Evolutionary conservation across 2,113 vertebrate genomes (phyloP), one percentile per base, ranked within the genome.

Genomic region (Periophthalmodon schlosseri): DNA sequence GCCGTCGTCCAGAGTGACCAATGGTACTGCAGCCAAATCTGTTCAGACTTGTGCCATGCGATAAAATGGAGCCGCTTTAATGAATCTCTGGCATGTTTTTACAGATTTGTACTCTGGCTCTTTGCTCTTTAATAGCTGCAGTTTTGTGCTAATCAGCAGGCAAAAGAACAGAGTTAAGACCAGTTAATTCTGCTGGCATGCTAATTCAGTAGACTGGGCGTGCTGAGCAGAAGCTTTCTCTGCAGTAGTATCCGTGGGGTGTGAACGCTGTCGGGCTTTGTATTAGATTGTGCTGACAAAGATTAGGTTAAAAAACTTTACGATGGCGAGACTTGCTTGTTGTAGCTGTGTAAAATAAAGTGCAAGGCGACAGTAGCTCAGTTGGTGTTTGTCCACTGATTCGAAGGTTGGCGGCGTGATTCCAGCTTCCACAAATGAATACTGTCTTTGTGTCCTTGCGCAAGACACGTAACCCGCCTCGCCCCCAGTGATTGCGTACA

Each of bases 1-100:
- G 83, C 77, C 83, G 79, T 80, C 72, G 77, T 83, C 81, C 85
- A 79, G 82, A 84, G 77, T 80, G 73, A 86, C 82, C 76, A 36
- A 77, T 76, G 64, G 77, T 69, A 76, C 72, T 39, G 68, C 1
- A 13, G 82, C 82, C 79, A 86, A 85, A 88, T 75, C 79, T 61
- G 73, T 71, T 68, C 82, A 87, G 84, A 78, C 73, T 70, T 77
- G 78, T 82, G 80, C 74, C 80, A 78, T 81, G 77, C 78, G 16
- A 79, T 77, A 73, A 80, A 79, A 87, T 79, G 76, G 75, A 86
- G 80, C 74, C 50, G 77, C 79, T 74, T 72, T 85, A 84, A 87
- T 88, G 82, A 82, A 89, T 78, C 69, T 46, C 67, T 75, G 79
- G 70, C 66, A 79, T 76, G 77, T 77, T 70, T 63, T 64, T 83